Percentiles rank a stretch among this genome's conserved stretches.
These are phyloP conservation scores for Automeris io DNA, from an alignment of 2,888 invertebrate genomes.

Conservation along the genomic window DNA sequence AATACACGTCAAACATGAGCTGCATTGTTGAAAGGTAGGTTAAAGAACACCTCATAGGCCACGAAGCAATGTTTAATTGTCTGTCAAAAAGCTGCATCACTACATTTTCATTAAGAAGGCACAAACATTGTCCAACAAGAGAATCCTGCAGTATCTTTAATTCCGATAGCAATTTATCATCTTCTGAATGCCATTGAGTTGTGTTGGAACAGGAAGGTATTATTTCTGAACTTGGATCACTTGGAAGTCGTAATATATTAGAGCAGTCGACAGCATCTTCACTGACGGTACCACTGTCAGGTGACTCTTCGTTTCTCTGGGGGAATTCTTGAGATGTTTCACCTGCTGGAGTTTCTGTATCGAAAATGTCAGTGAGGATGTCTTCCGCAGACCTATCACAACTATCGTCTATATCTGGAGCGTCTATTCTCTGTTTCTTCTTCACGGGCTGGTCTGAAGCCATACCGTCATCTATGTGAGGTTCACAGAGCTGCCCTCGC, in stretches of 20 bases:
- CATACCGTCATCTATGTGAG: slow-evolving; percentile 79
- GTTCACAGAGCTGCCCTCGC: slow-evolving; percentile 74
- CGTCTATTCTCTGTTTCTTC: slow-evolving; percentile 87
- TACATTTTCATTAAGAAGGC: slow-evolving; percentile 83
- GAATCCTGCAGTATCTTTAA: slow-evolving; percentile 79
- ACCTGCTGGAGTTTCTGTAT: slow-evolving; percentile 50
- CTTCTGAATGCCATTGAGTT: slow-evolving; percentile 50
- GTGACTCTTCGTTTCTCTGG: slow-evolving; percentile 61
- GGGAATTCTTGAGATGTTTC: slow-evolving; percentile 65
- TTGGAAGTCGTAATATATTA: slow-evolving; percentile 52
- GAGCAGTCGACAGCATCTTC: slow-evolving; percentile 73
- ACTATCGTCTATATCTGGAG: slow-evolving; percentile 76
- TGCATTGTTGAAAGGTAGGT: slow-evolving; percentile 91
- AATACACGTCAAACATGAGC: slow-evolving; percentile 88
- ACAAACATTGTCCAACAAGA: slow-evolving; percentile 86
- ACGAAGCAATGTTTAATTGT: slow-evolving; percentile 66
- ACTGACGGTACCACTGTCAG: slow-evolving; percentile 69
- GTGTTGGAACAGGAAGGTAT: slow-evolving; percentile 62
- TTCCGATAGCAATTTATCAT: slow-evolving; percentile 65
- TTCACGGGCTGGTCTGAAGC: slow-evolving; percentile 89
- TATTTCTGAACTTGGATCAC: slow-evolving; percentile 44
- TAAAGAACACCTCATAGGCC: slow-evolving; percentile 74
- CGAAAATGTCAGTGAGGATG: slow-evolving; percentile 59
- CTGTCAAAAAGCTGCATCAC: slow-evolving; percentile 84
- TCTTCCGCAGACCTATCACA: slow-evolving; percentile 72